Evolutionary conservation across 2,797 vertebrate genomes (phyloP).

Genomic region (Muscicapa striata): DNA sequence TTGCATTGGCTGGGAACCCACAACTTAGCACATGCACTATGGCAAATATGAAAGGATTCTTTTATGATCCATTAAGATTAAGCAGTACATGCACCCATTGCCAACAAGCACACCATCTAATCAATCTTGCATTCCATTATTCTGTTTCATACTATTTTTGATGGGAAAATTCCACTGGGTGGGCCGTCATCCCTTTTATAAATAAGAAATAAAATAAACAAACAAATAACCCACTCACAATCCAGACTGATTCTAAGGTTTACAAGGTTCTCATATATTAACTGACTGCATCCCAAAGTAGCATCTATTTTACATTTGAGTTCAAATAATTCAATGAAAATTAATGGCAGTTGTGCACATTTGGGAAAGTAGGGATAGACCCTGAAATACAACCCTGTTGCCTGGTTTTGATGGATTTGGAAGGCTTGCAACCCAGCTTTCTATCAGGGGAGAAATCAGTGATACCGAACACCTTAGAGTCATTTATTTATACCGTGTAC

Average conservation of each 20-base stretch:
- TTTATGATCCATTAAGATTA: conserved; percentile 63
- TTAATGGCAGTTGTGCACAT: conserved; percentile 21
- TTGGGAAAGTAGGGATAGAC: conserved; percentile 16
- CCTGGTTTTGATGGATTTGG: not conserved
- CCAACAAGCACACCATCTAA: conserved; percentile 64
- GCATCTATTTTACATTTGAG: conserved; percentile 17
- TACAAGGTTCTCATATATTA: conserved; percentile 36
- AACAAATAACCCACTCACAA: conserved; percentile 47
- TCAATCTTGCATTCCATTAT: conserved; percentile 54
- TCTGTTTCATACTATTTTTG: conserved; percentile 61
- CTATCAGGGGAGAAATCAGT: conserved; percentile 11
- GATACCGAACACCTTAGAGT: not conserved
- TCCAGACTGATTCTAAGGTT: not conserved
- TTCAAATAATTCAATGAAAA: conserved; percentile 30
- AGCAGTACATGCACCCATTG: conserved; percentile 45
- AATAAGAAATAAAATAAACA: conserved; percentile 59
- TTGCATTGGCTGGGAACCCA: conserved; percentile 53
- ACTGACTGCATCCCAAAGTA: conserved; percentile 1
- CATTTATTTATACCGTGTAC: not conserved
- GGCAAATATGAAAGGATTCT: conserved; percentile 57
- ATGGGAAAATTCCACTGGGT: conserved; percentile 69
- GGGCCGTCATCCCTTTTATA: conserved; percentile 44
- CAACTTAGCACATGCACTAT: conserved; percentile 40
- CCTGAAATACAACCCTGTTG: not conserved
- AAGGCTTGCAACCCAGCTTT: conserved; percentile 4